A percentile compares a stretch with the other conserved stretches of the same genome.
Evolutionary conservation across 2,113 vertebrate species (phyloP).

Genomic region (Myanophis thanlyinensis): DNA sequence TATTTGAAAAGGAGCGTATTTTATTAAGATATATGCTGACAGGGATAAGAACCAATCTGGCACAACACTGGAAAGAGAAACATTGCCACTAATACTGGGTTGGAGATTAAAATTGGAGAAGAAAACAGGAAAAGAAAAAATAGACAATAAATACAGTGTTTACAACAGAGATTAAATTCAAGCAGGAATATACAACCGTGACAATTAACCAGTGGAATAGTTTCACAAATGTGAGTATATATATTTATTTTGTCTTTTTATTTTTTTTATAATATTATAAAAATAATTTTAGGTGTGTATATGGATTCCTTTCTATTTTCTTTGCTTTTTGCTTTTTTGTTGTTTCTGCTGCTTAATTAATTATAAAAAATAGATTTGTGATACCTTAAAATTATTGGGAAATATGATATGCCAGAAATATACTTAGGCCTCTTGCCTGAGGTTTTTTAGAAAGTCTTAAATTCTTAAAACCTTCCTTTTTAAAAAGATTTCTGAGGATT

Average conservation of each 20-base stretch:
- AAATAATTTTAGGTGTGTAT: background rate
- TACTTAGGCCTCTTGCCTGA: background rate
- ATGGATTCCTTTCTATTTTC: background rate
- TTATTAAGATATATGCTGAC: background rate
- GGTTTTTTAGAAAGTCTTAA: background rate
- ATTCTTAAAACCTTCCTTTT: background rate
- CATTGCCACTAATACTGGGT: background rate
- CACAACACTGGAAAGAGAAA: background rate
- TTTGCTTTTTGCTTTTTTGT: background rate
- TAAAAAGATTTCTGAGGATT: background rate
- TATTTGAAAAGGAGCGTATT: background rate
- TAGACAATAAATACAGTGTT: background rate
- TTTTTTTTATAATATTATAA: background rate
- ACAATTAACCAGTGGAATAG: background rate
- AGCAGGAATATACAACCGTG: background rate
- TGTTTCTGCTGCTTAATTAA: background rate
- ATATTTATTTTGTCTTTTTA: no score
- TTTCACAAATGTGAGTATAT: no score
- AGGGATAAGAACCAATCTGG: background rate
- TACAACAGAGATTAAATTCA: background rate
- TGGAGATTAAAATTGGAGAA: background rate
- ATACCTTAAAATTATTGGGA: background rate
- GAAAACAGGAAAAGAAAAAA: background rate
- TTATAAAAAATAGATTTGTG: background rate
- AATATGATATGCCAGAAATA: background rate